Conservation (phyloP, 2,113 vertebrate species). For the Chaetodon auriga region DNA sequence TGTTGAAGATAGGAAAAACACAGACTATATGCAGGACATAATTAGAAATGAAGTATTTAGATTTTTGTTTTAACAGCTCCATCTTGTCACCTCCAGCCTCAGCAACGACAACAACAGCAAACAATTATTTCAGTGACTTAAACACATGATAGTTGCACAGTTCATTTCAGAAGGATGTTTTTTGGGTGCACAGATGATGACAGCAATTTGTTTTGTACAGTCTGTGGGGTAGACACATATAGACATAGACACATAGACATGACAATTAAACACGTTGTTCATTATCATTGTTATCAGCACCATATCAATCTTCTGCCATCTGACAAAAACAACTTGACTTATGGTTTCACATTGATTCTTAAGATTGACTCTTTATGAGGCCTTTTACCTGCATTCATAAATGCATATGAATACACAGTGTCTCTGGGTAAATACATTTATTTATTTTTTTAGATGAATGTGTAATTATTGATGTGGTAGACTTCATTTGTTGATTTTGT, state of each 20-base stretch:
- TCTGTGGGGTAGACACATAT: not conserved
- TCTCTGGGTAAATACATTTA: not conserved
- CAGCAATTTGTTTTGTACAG: constrained; percentile 22
- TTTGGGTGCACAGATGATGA: not conserved
- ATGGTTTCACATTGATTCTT: not conserved
- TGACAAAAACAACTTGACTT: not conserved
- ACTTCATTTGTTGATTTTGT: not conserved
- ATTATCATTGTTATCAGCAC: not conserved
- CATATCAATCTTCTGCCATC: not conserved
- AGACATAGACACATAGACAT: not conserved
- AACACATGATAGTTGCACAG: not conserved
- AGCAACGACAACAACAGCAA: too few species aligned
- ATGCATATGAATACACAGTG: not conserved
- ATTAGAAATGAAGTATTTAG: not conserved
- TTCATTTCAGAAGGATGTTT: not conserved
- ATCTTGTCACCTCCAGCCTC: not conserved
- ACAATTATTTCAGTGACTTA: not conserved
- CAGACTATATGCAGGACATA: not conserved
- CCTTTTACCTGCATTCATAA: not conserved
- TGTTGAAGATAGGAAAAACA: not conserved
- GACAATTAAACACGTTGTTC: not conserved
- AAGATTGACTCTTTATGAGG: not conserved
- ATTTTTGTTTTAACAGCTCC: not conserved
- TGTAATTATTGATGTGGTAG: too few species aligned
- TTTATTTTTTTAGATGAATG: not conserved